phyloP scores from a whole-genome alignment of 2,797 vertebrate species.

The Vireo griseus region DNA sequence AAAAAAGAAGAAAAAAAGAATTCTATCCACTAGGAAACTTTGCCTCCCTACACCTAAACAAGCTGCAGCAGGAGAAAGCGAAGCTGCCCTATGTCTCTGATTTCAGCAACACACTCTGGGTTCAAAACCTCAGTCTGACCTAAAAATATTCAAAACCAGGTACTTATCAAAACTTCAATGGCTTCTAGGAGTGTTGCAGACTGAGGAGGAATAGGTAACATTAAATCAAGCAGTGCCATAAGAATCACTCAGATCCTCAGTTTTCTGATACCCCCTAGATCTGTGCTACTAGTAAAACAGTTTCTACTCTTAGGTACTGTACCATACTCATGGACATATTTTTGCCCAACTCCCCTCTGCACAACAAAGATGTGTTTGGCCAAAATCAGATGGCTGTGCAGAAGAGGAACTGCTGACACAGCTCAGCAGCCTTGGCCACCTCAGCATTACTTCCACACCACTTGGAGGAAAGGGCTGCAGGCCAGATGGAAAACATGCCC shows the following conservation, averaged over 20 bases:
- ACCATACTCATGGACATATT: background rate
- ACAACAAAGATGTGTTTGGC: background rate
- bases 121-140: background rate
- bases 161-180: background rate
- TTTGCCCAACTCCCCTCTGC: background rate
- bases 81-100: background rate
- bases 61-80: background rate
- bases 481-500: background rate
- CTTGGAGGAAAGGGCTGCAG: background rate
- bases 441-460: background rate
- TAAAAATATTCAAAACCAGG: background rate
- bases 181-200: background rate
- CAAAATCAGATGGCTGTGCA: background rate
- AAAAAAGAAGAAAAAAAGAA: background rate
- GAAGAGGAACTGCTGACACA: background rate
- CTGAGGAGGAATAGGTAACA: background rate
- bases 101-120: background rate
- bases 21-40: background rate
- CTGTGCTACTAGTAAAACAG: no score
- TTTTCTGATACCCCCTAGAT: background rate
- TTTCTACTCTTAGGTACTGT: background rate
- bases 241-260: no score
- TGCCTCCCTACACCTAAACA: background rate
- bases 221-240: background rate
- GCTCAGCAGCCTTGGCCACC: background rate